Conservation (phyloP, 2,113 vertebrate species). For the Cephalopholis sonnerati region DNA sequence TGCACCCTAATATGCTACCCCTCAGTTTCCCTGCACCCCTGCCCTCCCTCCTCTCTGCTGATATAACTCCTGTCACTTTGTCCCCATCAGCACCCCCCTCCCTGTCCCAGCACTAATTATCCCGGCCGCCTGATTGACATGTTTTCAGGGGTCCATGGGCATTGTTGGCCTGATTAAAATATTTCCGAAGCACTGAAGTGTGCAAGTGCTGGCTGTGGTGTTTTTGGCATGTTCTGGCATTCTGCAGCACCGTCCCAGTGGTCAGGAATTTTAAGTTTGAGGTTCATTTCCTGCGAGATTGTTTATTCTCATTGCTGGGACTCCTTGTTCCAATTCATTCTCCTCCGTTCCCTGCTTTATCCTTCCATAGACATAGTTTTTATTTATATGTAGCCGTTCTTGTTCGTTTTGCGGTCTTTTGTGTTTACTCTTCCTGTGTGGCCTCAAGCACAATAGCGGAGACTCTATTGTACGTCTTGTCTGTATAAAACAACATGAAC, state of each 20-base stretch:
- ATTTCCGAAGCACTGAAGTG: slow-evolving; percentile 75
- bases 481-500: background rate
- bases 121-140: slow-evolving; percentile 67
- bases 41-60: slow-evolving; percentile 69
- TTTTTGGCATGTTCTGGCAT: slow-evolving; percentile 50
- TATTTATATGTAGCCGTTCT: background rate
- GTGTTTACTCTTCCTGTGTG: background rate
- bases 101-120: slow-evolving; percentile 74
- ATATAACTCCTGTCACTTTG: slow-evolving; percentile 49
- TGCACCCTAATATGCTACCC: background rate
- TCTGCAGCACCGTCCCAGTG: slow-evolving; percentile 12
- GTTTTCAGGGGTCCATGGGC: slow-evolving; percentile 67
- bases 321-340: background rate
- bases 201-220: slow-evolving; percentile 44
- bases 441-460: slow-evolving; percentile 7
- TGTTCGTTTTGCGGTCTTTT: background rate
- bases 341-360: background rate
- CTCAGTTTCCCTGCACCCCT: slow-evolving; percentile 26
- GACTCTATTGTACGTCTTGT: slow-evolving; percentile 6
- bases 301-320: background rate
- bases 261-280: slow-evolving; percentile 46
- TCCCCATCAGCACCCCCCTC: slow-evolving; percentile 11
- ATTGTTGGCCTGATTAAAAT: slow-evolving; percentile 80
- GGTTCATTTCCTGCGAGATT: slow-evolving; percentile 1
- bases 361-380: background rate